These are phyloP conservation scores for Priocnemis perturbator DNA, from an alignment of 2,888 invertebrate genomes.

Conservation along the genomic window DNA sequence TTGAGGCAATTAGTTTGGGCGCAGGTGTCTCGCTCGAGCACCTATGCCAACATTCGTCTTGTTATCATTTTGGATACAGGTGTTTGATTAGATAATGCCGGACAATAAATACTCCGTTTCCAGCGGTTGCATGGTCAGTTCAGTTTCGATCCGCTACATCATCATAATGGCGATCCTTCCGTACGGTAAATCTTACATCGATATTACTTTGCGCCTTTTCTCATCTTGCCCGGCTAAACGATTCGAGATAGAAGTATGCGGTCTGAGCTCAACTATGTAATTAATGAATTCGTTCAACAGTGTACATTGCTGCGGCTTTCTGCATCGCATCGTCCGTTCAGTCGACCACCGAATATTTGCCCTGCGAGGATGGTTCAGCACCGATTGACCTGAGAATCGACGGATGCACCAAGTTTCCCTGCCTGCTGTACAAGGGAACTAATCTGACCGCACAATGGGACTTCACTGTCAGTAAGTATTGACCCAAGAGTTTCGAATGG, in stretches of 20 bases:
- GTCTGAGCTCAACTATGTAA: too few relatives aligned
- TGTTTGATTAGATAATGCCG: conserved; percentile 47
- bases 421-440: conserved; percentile 49
- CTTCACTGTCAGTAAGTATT: conserved; percentile 56
- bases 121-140: conserved; percentile 12
- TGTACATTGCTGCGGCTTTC: conserved; percentile 43
- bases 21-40: conserved; percentile 47
- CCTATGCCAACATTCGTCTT: conserved; percentile 18
- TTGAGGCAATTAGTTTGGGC: not conserved
- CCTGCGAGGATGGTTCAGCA: conserved; percentile 35
- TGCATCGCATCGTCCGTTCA: conserved; percentile 49
- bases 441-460: conserved; percentile 44
- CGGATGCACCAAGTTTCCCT: conserved; percentile 53
- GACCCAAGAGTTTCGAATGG: not conserved
- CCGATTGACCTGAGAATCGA: conserved; percentile 47
- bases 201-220: too few relatives aligned
- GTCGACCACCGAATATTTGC: conserved; percentile 16
- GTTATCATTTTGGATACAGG: conserved; percentile 27
- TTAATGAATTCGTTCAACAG: too few relatives aligned
- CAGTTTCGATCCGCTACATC: not conserved
- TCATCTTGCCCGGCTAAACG: too few relatives aligned
- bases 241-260: too few relatives aligned
- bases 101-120: conserved; percentile 42
- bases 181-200: conserved; percentile 29
- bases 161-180: conserved; percentile 31